These are phyloP conservation scores for Stictonetta naevosa DNA, from an alignment of 2,113 vertebrate genomes.

Conservation along the genomic window DNA sequence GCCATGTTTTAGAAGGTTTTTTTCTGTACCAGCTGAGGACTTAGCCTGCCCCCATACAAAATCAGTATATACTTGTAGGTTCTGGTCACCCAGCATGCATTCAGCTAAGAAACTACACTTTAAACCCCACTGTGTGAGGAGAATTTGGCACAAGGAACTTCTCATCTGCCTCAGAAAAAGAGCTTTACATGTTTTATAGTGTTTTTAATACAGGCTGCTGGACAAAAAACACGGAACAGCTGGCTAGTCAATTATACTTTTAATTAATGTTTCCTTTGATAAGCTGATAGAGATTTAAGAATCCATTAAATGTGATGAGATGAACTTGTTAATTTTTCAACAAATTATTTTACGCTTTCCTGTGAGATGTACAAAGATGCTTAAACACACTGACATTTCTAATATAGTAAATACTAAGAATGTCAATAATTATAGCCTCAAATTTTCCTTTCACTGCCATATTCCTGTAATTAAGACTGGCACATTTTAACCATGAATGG, in stretches of 20 bases:
- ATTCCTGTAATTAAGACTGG: neutral
- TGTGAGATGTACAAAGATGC: constrained; percentile 13
- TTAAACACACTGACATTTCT: neutral
- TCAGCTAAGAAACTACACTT: neutral
- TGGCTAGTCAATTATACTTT: constrained; percentile 65
- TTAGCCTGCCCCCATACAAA: neutral
- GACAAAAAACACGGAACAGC: constrained; percentile 49
- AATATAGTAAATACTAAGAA: neutral
- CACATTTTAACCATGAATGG: neutral
- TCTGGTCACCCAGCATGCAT: neutral
- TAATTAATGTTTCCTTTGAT: constrained; percentile 72
- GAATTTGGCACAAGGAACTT: neutral
- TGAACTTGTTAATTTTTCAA: constrained; percentile 54
- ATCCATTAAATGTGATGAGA: constrained; percentile 65
- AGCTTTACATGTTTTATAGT: constrained; percentile 44
- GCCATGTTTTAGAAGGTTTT: neutral
- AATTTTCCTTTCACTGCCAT: neutral
- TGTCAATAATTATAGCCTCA: neutral
- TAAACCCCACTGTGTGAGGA: neutral
- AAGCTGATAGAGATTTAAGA: constrained; percentile 66
- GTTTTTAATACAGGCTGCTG: constrained; percentile 30
- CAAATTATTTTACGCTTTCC: constrained; percentile 38
- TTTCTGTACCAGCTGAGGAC: neutral
- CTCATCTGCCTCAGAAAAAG: constrained; percentile 24
- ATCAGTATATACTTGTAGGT: neutral